Base-by-base conservation (phyloP, 2,113 vertebrate genomes). In the Dendropsophus ebraccatus region DNA sequence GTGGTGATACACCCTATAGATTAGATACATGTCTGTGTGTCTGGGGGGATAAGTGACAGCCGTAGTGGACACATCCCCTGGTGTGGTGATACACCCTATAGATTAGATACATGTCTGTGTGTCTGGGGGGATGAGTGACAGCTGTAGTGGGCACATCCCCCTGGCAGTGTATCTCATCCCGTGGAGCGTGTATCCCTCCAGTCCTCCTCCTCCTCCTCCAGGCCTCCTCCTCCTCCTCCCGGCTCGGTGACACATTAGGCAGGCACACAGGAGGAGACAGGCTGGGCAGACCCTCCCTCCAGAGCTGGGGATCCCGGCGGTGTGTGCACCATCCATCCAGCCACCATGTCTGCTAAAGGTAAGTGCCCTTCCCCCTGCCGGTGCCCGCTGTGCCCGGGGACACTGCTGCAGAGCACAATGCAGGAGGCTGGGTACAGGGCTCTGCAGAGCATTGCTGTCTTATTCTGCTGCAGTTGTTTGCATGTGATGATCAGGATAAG, bases 341-440 rank as follows among this genome's bases (percentile, higher is more conserved):
- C 13, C 30, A 4, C 0, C 19, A 78, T 78, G 76, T 78, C 76
- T n/a, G 76, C 76, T 1, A 78, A 58, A 78, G 76, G 76, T 78
- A 58, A 58, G 76, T 41, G 41, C 5, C 50, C 0, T 19, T 1
- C 28, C 7, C 1, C 49, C 13, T 30, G n/a, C n/a, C n/a, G n/a
- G n/a, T n/a, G n/a, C n/a, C n/a, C n/a, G 23, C 25, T 49, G 41
- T 49, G 72, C 0, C 11, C 35, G 70, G 28, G 87, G 82, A 85
- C 17, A 2, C 8, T 45, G 76, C 54, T 73, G 67, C 58, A 87
- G 62, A 16, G 28, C 87, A 82, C 49, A 74, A 30, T 74, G 82
- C 70, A 28, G 16, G 12, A 17, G 9, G 81, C 23, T 45, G 21
- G n/a, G 74, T 25, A 30, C n/a, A 13, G 49, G 49, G 49, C 47